These are phyloP conservation scores for Machimus rusticus DNA, from an alignment of 2,888 invertebrate species.

Conservation along the genomic window DNA sequence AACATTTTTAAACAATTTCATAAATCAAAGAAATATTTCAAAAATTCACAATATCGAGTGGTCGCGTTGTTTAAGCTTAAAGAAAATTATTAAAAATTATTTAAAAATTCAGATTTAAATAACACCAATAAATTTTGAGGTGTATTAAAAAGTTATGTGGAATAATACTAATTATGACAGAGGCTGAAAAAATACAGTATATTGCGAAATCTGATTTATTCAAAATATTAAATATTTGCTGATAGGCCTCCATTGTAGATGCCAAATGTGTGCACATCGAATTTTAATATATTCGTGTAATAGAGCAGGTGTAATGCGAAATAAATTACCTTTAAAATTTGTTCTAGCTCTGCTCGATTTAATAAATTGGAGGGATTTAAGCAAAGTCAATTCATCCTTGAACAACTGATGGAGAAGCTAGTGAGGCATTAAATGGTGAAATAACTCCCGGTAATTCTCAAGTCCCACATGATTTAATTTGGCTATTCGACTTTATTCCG, in stretches of 20 bases:
- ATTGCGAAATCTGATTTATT: background rate
- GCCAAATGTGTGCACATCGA: background rate
- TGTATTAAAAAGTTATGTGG: background rate
- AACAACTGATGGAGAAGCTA: background rate
- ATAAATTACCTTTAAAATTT: background rate
- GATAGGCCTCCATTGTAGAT: background rate
- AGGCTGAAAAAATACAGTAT: no score
- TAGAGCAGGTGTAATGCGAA: background rate
- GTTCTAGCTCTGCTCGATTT: background rate
- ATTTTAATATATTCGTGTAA: background rate
- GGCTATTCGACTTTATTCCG: conserved; percentile 19
- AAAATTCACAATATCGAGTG: background rate
- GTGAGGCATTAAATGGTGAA: conserved; percentile 20
- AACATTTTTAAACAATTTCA: background rate
- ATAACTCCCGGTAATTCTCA: conserved; percentile 12
- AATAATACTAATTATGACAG: background rate
- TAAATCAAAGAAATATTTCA: background rate
- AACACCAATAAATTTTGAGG: background rate
- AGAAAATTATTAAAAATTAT: background rate
- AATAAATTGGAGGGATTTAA: background rate
- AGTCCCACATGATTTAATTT: conserved; percentile 30
- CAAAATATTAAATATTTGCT: background rate
- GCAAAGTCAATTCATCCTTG: background rate
- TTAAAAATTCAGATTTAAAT: background rate
- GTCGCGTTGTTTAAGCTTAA: background rate